Base-by-base conservation (phyloP, 2,888 invertebrate genomes). In the Drosophila quasianomalipes region DNA sequence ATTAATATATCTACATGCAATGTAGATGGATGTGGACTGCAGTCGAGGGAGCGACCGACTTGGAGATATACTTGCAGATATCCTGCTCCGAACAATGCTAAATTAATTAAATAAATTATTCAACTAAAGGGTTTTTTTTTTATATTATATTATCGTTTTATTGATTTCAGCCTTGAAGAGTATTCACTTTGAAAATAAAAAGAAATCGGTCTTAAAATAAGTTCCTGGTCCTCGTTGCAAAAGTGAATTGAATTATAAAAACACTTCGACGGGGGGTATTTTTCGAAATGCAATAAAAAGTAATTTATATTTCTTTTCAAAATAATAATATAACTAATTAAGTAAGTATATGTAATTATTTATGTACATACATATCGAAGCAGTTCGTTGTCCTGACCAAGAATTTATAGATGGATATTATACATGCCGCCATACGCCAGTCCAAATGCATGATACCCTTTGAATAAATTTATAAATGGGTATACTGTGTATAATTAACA, bases 401-500 rank as follows among this genome's bases (percentile, higher is more conserved):
- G n/a, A 41, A 10, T 41, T 10, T 41, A 41, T 41, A 4, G 4
- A 41, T 10, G 10, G 9, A 39, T 9, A 19, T 19, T 4, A 39
- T 5, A 16, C 5, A 35, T 35, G 35, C 14, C 35, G 5, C 5
- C 35, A 35, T 14, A 14, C 35, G 35, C 35, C 14, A 35, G 2
- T 19, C 2, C 4, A 39, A 19, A 7, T 19, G 39, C 39, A 39
- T 19, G 19, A 39, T 39, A 39, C 39, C 7, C 39, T 39, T 19
- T 9, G 39, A 39, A 39, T 39, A 19, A 19, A 39, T 53, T 33
- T 33, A 53, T 22, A 33, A 39, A 4, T 39, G 52, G 22, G 31
- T n/a, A n/a, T 51, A 70, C 19, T 37, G 39, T 3, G 39, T 19
- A 70, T 66, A 55, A 53, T 39, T 39, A 75, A 63, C 70, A 66